Evolutionary conservation across 2,797 vertebrate genomes (phyloP), one percentile per base, ranked within the genome.

Genomic region (Syngnathus rostellatus): DNA sequence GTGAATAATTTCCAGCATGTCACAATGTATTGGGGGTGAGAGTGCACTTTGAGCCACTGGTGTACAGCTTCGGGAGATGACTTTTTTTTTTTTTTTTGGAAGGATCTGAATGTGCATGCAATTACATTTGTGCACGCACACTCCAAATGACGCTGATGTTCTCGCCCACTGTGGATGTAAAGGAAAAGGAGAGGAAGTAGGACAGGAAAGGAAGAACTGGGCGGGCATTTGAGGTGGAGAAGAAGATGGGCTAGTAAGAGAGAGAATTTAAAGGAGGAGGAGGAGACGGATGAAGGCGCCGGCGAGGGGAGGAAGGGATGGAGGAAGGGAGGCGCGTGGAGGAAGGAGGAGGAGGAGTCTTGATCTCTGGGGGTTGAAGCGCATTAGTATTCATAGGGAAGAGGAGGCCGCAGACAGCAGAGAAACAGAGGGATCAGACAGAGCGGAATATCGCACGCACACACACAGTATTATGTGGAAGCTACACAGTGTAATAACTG

Each of bases 331-430:
- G 73, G 73, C 48, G 60, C 71, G 74, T 2, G 70, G 75, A 78
- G 50, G 50, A 14, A 17, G 64, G 78, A 76, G 54, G 76, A 38
- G 87, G 72, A 83, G 86, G 80, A 85, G 82, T 91, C 87, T 89
- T 90, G 90, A 88, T 89, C 88, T 89, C 88, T 85, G 83, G 88
- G 88, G 87, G 87, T 89, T 89, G 87, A 87, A 85, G 83, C 87
- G 76, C 88, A 89, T 89, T 89, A 89, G 88, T 89, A 89, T 89
- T 89, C 88, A 89, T 89, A 81, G 81, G 81, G 87, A 89, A 88
- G 88, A 88, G 85, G 88, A 88, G 88, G 85, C 88, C 88, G 87
- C 87, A 89, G 87, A 89, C 88, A 88, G 86, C 86, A 84, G 85
- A 82, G 85, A 87, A 87, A 84, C 85, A 86, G 80, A 86, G 83